These are phyloP conservation scores for Ylistrum balloti DNA, from an alignment of 1,140 invertebrate genomes.

Conservation along the genomic window DNA sequence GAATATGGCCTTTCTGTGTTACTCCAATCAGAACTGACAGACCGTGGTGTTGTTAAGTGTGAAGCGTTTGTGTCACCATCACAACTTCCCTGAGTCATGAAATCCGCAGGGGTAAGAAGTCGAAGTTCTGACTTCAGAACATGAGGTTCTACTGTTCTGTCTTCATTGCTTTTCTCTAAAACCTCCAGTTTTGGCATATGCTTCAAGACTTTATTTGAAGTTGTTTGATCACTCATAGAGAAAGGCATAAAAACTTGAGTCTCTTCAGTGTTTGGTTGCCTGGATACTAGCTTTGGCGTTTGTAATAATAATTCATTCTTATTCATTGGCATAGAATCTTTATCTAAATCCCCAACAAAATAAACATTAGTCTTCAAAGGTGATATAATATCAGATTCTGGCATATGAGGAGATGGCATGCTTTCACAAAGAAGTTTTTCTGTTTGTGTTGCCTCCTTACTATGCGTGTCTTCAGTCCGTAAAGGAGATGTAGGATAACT, in stretches of 20 bases:
- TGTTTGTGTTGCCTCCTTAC: not conserved
- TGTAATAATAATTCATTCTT: not conserved
- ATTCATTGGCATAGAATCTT: not conserved
- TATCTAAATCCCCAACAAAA: not conserved
- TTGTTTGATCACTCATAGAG: not conserved
- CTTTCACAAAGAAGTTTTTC: not conserved
- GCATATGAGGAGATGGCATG: not conserved
- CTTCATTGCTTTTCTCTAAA: conserved; percentile 1
- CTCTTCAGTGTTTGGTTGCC: not conserved
- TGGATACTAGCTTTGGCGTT: not conserved
- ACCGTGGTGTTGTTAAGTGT: conserved; percentile 44
- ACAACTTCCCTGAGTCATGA: conserved; percentile 51
- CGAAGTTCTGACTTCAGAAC: conserved; percentile 12
- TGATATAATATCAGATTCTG: not conserved
- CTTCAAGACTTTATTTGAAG: not conserved
- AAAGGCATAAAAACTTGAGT: not conserved
- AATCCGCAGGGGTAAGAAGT: conserved; percentile 55
- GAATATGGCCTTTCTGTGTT: not conserved
- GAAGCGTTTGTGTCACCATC: conserved; percentile 54
- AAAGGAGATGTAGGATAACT: not conserved
- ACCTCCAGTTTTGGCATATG: conserved; percentile 7
- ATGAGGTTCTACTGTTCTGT: not conserved
- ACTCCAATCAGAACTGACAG: not conserved
- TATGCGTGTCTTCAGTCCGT: not conserved
- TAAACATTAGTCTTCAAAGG: not conserved